Evolutionary conservation across 2,797 vertebrate species (phyloP).

Genomic region (Kryptopterus vitreolus): DNA sequence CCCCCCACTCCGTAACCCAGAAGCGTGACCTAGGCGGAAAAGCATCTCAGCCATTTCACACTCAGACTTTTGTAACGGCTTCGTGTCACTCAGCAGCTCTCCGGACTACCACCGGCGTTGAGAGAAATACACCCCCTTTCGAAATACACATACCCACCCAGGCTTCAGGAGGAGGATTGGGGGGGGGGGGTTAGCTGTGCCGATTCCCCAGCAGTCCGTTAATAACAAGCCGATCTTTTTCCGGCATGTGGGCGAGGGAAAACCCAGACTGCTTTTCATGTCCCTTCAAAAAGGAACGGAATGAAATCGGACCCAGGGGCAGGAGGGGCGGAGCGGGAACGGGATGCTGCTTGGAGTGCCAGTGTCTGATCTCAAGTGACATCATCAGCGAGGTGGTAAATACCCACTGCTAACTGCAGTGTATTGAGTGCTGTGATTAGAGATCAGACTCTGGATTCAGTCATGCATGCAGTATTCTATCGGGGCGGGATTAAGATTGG

Average conservation of each 20-base stretch:
- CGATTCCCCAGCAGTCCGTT: constrained; percentile 56
- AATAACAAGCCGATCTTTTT: constrained; percentile 67
- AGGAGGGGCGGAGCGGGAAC: constrained; percentile 44
- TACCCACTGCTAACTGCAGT: background rate
- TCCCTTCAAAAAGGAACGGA: constrained; percentile 67
- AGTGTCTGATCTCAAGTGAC: constrained; percentile 20
- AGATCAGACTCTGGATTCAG: background rate
- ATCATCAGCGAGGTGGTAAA: constrained; percentile 14
- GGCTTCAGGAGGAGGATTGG: too few species aligned
- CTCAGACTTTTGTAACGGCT: constrained; percentile 36
- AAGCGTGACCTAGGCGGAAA: constrained; percentile 20
- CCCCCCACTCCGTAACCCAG: background rate
- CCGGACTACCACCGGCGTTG: background rate
- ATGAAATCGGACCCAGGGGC: constrained; percentile 69
- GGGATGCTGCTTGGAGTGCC: constrained; percentile 59
- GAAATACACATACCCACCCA: constrained; percentile 44
- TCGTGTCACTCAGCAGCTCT: constrained; percentile 37
- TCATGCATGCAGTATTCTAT: background rate
- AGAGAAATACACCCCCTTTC: background rate
- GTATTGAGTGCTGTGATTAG: background rate
- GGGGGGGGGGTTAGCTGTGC: constrained; percentile 55
- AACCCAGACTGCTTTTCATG: constrained; percentile 63
- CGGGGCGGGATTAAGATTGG: too few species aligned
- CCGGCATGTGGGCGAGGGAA: constrained; percentile 63
- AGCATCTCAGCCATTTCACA: constrained; percentile 47